Conservation (phyloP, 30 jellyfish, hydroid and myxozoan genomes). For the Rhopilema esculentum region DNA sequence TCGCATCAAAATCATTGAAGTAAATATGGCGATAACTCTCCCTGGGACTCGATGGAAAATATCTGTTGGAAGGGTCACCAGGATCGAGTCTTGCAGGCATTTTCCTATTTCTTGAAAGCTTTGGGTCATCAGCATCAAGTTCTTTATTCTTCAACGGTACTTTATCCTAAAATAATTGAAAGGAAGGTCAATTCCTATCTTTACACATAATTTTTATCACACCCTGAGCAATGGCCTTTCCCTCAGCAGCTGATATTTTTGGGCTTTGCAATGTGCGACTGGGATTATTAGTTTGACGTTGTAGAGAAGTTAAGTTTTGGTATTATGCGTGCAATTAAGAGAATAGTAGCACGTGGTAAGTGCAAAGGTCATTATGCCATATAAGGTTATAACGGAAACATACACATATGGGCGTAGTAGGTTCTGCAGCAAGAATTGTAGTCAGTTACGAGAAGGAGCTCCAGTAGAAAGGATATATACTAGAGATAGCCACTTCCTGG, state of each 20-base stretch:
- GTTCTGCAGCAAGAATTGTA: too few relatives aligned
- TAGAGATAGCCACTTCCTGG: too few relatives aligned
- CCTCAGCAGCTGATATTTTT: slow-evolving; percentile 36
- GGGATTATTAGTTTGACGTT: slow-evolving; percentile 20
- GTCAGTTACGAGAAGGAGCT: too few relatives aligned
- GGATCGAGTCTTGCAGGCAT: slow-evolving; percentile 12
- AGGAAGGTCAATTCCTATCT: slow-evolving; percentile 11
- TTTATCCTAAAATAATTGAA: slow-evolving; percentile 43
- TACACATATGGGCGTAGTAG: too few relatives aligned
- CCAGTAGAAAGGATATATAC: too few relatives aligned
- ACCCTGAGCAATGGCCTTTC: slow-evolving; percentile 24
- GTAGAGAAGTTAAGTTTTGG: too few relatives aligned
- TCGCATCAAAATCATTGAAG: not conserved
- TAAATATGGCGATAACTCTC: not conserved
- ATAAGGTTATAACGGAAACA: too few relatives aligned
- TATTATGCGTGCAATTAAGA: too few relatives aligned
- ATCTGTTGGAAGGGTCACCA: slow-evolving; percentile 12
- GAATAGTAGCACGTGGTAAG: too few relatives aligned
- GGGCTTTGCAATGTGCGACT: slow-evolving; percentile 28
- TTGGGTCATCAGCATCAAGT: slow-evolving; percentile 13
- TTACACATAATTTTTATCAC: slow-evolving; percentile 22
- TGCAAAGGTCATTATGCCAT: too few relatives aligned
- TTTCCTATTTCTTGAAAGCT: slow-evolving; percentile 58
- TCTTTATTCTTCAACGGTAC: too few relatives aligned
- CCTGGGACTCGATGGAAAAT: not conserved